Evolutionary conservation across 2,797 vertebrate genomes (phyloP).

Genomic region (Sylvilagus floridanus): DNA sequence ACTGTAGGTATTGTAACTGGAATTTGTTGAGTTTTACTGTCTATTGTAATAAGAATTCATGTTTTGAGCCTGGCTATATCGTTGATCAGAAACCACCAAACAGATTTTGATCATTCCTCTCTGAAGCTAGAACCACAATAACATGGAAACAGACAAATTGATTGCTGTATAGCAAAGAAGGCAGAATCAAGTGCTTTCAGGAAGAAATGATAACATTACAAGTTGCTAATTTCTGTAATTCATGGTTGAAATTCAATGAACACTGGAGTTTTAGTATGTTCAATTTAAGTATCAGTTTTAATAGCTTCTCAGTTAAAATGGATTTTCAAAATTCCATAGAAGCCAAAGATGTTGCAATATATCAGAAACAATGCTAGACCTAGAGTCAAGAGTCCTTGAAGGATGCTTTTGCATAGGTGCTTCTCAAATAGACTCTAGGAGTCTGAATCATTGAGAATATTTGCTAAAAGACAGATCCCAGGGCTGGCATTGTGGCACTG

Average conservation of each 20-base stretch:
- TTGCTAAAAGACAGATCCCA: background rate
- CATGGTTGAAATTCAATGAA: background rate
- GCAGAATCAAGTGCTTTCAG: fast-evolving
- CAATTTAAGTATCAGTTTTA: background rate
- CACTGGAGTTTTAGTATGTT: background rate
- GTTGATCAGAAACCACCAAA: background rate
- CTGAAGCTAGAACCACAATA: background rate
- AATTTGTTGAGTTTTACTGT: background rate
- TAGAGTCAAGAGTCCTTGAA: background rate
- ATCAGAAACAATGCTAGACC: background rate
- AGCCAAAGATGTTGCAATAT: background rate
- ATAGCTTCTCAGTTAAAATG: background rate
- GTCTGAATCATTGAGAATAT: background rate
- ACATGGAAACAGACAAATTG: background rate
- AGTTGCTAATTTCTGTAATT: background rate
- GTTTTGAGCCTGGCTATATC: background rate
- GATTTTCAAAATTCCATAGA: background rate
- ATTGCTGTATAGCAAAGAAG: background rate
- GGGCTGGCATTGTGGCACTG: too few species aligned
- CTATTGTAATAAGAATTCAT: background rate
- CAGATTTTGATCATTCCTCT: background rate
- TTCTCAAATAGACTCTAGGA: conserved; percentile 13
- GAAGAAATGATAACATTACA: background rate
- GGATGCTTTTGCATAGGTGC: background rate
- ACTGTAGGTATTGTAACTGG: background rate